These are phyloP conservation scores for Elephas maximus DNA, from an alignment of 2,113 vertebrate species.

Conservation along the genomic window DNA sequence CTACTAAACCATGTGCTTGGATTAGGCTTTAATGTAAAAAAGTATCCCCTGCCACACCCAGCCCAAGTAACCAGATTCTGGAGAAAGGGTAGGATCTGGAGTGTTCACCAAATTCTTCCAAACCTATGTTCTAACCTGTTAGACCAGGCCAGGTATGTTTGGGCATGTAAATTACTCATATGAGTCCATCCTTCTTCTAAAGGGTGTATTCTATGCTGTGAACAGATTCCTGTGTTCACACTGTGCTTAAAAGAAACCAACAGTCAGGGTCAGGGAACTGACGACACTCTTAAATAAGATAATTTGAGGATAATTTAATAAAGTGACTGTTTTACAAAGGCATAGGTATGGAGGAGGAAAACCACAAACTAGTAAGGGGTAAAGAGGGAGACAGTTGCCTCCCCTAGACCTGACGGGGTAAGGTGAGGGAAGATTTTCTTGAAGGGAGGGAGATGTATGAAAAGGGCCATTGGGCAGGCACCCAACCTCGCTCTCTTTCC, in stretches of 20 bases:
- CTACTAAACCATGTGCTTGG: background rate
- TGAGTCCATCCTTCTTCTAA: background rate
- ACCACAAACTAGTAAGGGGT: background rate
- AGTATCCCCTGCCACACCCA: fast-evolving
- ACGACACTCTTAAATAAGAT: background rate
- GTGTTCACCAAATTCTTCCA: too few species aligned
- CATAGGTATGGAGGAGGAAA: background rate
- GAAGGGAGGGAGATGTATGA: too few species aligned
- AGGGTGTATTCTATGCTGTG: background rate
- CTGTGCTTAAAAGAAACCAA: background rate
- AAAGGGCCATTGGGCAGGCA: too few species aligned
- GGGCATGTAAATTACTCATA: background rate
- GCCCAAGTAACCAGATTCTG: background rate
- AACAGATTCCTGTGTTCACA: background rate
- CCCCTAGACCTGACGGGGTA: too few species aligned
- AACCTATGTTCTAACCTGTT: background rate
- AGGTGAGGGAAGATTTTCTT: too few species aligned
- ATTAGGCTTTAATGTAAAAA: background rate
- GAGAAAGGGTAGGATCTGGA: background rate
- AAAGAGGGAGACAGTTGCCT: background rate
- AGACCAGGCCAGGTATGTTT: background rate
- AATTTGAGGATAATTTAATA: background rate
- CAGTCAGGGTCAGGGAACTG: background rate
- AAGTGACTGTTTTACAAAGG: background rate
- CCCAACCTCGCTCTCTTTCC: too few species aligned